Evolutionary conservation across 2,113 vertebrate genomes (phyloP).

Genomic region (Chloebia gouldiae): DNA sequence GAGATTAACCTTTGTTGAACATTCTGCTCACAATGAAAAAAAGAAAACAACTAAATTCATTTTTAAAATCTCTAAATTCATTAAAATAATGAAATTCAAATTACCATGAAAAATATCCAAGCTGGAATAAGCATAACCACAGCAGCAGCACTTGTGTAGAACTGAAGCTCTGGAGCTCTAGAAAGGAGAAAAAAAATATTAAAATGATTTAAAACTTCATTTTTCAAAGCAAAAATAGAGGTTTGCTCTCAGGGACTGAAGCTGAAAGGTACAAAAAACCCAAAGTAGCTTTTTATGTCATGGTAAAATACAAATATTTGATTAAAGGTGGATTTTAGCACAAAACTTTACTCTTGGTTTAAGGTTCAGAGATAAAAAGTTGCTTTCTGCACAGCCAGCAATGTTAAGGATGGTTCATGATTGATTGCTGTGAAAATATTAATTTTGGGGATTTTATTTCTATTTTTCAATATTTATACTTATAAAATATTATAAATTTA

Average conservation of each 20-base stretch:
- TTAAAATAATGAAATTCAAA: not conserved
- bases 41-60: not conserved
- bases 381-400: not conserved
- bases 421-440: not conserved
- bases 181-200: not conserved
- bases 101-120: slow-evolving; percentile 92
- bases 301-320: not conserved
- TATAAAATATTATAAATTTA: not conserved
- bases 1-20: not conserved
- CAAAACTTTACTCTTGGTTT: not conserved
- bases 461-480: not conserved
- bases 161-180: slow-evolving; percentile 93
- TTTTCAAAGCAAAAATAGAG: not conserved
- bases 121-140: slow-evolving; percentile 92
- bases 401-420: not conserved
- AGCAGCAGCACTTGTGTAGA: slow-evolving; percentile 93
- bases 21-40: not conserved
- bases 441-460: not conserved
- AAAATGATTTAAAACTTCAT: not conserved
- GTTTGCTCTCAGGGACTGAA: not conserved
- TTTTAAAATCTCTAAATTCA: not conserved
- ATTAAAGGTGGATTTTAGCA: not conserved
- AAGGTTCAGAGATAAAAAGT: not conserved
- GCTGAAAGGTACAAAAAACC: not conserved
- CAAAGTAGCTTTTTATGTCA: not conserved